Base-by-base conservation (phyloP, 2,888 invertebrate genomes). In the Platycheirus rosarum region DNA sequence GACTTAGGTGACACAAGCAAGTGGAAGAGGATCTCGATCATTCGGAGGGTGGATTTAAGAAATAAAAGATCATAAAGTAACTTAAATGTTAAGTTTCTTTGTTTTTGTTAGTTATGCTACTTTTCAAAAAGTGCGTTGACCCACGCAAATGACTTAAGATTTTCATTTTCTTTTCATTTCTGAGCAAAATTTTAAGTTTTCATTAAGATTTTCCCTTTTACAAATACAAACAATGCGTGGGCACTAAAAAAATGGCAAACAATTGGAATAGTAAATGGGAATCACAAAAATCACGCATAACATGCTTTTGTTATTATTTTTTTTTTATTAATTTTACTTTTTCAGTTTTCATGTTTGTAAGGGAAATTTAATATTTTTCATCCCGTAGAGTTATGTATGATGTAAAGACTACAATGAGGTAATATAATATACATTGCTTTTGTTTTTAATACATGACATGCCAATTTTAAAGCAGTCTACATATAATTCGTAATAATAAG, bases 251-350 rank as follows among this genome's bases (percentile, higher is more conserved):
- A 16, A 35, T 13, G 3, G 20, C 20, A 37, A 37, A 55, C 55
- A 55, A 55, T 55, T 55, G 55, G 20, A 37, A 55, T 20, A 37
- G 37, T 57, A 13, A 23, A 57, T 57, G 37, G 55, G 14, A 57
- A 40, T 57, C 23, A 16, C 23, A 40, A 55, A 14, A 35, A 53
- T 35, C 53, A 13, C 8, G n/a, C 35, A 53, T 53, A 53, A 2
- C 20, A 57, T 20, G 37, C 20, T 16, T 11, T 6, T 51, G 32
- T 51, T 26, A 9, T 32, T 18, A 37, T 13, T 37, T 13, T 13
- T 37, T 37, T 37, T 5, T 4, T n/a, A 14, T 57, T 23, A 11
- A 55, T 40, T 55, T 55, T 18, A 16, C 20, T 55, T 35, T 37
- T 37, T n/a, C n/a, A n/a, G 37, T 37, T 55, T 55, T 18, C 35